Evolutionary conservation across 1,140 invertebrate genomes (phyloP).

Genomic region (Callitettix versicolor): DNA sequence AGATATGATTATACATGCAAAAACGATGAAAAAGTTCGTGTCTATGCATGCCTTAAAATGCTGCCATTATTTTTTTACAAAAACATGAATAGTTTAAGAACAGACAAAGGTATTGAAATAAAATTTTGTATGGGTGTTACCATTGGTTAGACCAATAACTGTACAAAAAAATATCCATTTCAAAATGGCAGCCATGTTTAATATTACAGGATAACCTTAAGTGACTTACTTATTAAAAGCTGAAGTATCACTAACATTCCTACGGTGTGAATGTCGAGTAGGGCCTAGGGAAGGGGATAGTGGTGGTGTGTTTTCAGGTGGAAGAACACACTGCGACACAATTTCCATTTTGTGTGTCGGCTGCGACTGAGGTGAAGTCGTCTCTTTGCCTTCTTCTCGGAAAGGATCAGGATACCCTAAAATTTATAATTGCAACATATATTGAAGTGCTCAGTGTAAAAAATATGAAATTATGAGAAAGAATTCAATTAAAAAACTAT

Average conservation of each 20-base stretch:
- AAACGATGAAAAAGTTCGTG: too few relatives aligned
- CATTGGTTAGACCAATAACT: too few relatives aligned
- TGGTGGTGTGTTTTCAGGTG: constrained; percentile 9
- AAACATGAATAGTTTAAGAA: too few relatives aligned
- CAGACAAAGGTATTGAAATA: too few relatives aligned
- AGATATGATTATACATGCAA: too few relatives aligned
- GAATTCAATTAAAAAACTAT: constrained; percentile 26
- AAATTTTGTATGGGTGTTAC: too few relatives aligned
- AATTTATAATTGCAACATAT: too few relatives aligned
- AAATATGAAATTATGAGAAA: constrained; percentile 32
- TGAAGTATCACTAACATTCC: constrained; percentile 79
- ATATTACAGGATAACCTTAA: too few relatives aligned
- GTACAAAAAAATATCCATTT: too few relatives aligned
- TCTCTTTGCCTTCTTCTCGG: constrained; percentile 34
- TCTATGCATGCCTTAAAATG: too few relatives aligned
- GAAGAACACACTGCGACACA: constrained; percentile 18
- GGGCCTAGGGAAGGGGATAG: constrained; percentile 39
- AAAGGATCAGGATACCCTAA: constrained; percentile 49
- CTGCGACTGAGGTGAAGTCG: constrained; percentile 5
- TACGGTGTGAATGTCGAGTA: constrained; percentile 42
- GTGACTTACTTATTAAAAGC: constrained; percentile 69
- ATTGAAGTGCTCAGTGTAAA: neutral
- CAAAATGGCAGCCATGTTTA: too few relatives aligned
- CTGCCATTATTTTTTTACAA: too few relatives aligned
- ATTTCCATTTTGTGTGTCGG: neutral